Conservation (phyloP, 1,140 invertebrate species). For the Penaeus indicus region DNA sequence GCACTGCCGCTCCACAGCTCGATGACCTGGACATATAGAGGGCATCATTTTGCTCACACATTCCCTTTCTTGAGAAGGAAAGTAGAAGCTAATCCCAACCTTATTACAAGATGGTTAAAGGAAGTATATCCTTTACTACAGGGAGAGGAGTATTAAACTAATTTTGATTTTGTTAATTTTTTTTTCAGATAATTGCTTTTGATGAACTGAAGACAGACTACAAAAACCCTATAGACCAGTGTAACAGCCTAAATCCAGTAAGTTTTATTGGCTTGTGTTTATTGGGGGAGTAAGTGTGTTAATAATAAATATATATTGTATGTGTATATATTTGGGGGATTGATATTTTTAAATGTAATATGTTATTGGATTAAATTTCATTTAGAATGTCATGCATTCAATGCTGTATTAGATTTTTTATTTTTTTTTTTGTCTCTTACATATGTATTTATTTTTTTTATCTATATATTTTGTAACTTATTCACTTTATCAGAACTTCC, state of each 20-base stretch:
- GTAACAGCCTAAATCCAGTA: conserved; percentile 97
- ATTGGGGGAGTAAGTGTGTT: not conserved
- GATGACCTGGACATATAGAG: no score
- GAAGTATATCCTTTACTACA: no score
- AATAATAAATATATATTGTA: not conserved
- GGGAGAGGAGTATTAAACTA: not conserved
- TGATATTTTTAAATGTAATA: not conserved
- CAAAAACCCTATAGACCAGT: conserved; percentile 99
- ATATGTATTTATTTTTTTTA: not conserved
- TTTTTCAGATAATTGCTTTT: conserved; percentile 92
- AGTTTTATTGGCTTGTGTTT: conserved; percentile 71
- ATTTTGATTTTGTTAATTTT: conserved; percentile 37
- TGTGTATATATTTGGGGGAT: conserved; percentile 43
- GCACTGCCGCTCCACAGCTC: no score
- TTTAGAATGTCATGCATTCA: no score
- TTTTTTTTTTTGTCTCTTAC: conserved; percentile 12
- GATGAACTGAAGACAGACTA: conserved; percentile 99
- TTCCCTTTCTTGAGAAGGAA: no score
- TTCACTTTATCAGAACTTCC: no score
- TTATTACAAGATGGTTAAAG: no score
- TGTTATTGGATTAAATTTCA: not conserved
- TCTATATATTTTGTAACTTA: not conserved
- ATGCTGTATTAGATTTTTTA: not conserved
- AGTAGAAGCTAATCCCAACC: no score
- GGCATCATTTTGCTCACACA: no score